Percentiles rank a stretch among this genome's conserved stretches.
Conservation (phyloP, 2,113 vertebrate genomes). For the Patagioenas fasciata region DNA sequence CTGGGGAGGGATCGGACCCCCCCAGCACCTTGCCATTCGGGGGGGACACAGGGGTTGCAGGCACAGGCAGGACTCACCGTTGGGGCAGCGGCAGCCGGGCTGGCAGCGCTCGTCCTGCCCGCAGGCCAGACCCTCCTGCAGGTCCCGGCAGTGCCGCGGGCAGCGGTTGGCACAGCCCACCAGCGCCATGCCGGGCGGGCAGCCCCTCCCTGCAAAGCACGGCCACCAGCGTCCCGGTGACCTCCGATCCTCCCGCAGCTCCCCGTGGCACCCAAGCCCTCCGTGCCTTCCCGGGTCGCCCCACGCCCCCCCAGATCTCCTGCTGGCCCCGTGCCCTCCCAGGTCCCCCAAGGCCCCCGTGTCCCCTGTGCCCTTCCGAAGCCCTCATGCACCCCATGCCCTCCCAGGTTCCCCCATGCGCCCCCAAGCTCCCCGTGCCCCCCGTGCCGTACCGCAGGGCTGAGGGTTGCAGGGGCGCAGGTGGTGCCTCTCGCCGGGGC, state of each 20-base stretch:
- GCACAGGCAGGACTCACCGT: neutral
- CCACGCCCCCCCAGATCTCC: too few relatives aligned
- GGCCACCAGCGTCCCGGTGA: neutral
- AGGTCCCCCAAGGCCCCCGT: neutral
- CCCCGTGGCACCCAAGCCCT: too few relatives aligned
- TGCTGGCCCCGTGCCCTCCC: too few relatives aligned
- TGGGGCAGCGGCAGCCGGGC: neutral
- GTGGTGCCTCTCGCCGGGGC: neutral
- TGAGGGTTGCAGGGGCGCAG: neutral
- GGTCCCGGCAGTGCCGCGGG: neutral
- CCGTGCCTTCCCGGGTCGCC: neutral
- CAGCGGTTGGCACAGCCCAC: neutral
- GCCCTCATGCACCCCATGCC: neutral
- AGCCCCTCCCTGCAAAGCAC: neutral
- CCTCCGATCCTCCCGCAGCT: neutral
- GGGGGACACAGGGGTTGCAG: too few relatives aligned
- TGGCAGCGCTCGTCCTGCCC: neutral
- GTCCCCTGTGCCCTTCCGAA: too few relatives aligned
- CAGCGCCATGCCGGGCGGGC: neutral
- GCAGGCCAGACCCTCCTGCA: neutral
- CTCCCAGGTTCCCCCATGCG: too few relatives aligned
- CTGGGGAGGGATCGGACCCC: too few relatives aligned
- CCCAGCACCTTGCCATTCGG: too few relatives aligned
- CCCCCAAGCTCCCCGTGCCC: too few relatives aligned
- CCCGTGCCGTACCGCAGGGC: neutral